Evolutionary conservation across 1,140 invertebrate species (phyloP).

Genomic region (Pachyrhynchus sulphureomaculatus): DNA sequence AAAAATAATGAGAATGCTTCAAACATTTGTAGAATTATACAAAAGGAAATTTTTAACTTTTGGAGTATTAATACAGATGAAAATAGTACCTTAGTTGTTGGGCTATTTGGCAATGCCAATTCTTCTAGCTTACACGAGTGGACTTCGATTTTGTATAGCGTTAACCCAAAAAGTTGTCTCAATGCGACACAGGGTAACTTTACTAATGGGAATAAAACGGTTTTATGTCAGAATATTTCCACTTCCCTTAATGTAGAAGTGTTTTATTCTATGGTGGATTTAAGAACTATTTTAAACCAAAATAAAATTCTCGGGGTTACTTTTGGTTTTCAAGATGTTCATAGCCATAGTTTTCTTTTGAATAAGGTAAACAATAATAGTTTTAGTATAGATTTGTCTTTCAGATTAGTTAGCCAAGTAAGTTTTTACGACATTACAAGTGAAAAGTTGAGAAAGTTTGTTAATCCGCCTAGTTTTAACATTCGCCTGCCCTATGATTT

Average conservation of each 20-base stretch:
- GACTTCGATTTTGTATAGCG: constrained; percentile 55
- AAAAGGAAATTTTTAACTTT: constrained; percentile 52
- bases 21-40: constrained; percentile 52
- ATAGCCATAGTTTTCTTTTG: constrained; percentile 26
- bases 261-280: constrained; percentile 42
- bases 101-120: constrained; percentile 61
- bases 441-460: constrained; percentile 35
- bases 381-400: constrained; percentile 10
- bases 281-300: constrained; percentile 37
- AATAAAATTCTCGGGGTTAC: constrained; percentile 42
- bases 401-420: constrained; percentile 32
- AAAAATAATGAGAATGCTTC: constrained; percentile 48
- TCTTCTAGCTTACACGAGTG: constrained; percentile 55
- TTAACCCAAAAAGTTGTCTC: constrained; percentile 45
- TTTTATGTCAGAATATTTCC: constrained; percentile 31
- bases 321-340: constrained; percentile 31
- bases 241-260: constrained; percentile 43
- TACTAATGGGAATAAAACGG: constrained; percentile 52
- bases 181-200: constrained; percentile 47
- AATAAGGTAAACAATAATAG: constrained; percentile 14
- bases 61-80: constrained; percentile 44
- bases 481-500: constrained; percentile 49
- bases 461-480: constrained; percentile 43
- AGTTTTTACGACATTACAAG: constrained; percentile 46
- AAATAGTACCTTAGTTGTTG: constrained; percentile 52